Conservation (phyloP, 30 jellyfish, hydroid and myxozoan species). For the Chrysaora quinquecirrha region DNA sequence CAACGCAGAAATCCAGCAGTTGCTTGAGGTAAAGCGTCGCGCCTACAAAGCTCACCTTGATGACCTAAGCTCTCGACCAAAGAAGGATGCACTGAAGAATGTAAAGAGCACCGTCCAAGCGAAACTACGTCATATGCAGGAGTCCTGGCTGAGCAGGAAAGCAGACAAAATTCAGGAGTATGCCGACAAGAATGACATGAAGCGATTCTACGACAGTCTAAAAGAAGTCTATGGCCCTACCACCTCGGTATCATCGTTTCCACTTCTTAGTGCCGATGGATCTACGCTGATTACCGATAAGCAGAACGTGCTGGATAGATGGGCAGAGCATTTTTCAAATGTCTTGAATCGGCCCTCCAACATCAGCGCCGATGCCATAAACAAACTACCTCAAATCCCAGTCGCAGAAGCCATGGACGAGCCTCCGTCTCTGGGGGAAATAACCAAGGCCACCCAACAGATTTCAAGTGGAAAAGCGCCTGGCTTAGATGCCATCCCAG, state of each 20-base stretch:
- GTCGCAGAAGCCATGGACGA: background rate
- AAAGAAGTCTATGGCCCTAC: constrained; percentile 34
- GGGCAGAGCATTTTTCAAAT: constrained; percentile 64
- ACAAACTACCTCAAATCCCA: constrained; percentile 45
- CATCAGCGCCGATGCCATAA: constrained; percentile 38
- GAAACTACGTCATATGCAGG: constrained; percentile 38
- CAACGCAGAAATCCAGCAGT: background rate
- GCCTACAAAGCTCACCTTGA: background rate
- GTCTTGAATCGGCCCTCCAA: constrained; percentile 45
- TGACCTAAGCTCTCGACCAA: no score
- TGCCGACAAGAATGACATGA: constrained; percentile 18
- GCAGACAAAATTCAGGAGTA: constrained; percentile 29
- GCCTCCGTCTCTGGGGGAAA: background rate
- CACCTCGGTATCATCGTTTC: background rate
- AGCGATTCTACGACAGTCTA: constrained; percentile 10
- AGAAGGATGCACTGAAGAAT: background rate
- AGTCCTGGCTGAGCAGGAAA: constrained; percentile 16
- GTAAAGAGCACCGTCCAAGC: background rate
- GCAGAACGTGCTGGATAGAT: constrained; percentile 19
- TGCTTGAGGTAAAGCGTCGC: constrained; percentile 4
- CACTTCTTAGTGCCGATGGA: constrained; percentile 9
- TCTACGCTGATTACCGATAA: constrained; percentile 43
- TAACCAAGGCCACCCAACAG: constrained; percentile 6
- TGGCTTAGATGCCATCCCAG: constrained; percentile 50
- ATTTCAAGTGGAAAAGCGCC: constrained; percentile 37